Conservation (phyloP, 1,140 invertebrate species). For the Drosophila obscura region DNA sequence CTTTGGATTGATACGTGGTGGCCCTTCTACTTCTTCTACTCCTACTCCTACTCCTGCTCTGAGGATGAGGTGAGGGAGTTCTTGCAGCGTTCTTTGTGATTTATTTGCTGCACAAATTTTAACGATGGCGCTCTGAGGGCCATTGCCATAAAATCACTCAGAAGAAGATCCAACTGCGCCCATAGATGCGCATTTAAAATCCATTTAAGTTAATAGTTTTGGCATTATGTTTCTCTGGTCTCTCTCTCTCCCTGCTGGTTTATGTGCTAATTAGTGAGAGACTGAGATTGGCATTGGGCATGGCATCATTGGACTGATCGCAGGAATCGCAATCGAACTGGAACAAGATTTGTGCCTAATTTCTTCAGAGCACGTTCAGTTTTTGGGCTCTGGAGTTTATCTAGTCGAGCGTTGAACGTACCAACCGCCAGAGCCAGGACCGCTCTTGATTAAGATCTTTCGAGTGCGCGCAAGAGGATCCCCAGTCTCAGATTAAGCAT, state of each 20-base stretch:
- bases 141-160: conserved; percentile 41
- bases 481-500: conserved; percentile 68
- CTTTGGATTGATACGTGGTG: conserved; percentile 65
- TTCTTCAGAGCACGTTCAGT: conserved; percentile 72
- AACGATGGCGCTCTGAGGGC: conserved; percentile 68
- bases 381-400: conserved; percentile 43
- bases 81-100: conserved; percentile 52
- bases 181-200: conserved; percentile 70
- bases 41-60: too few species aligned
- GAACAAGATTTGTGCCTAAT: conserved; percentile 77
- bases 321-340: conserved; percentile 19
- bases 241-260: conserved; percentile 28
- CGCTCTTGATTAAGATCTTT: conserved; percentile 73
- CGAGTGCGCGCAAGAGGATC: conserved; percentile 52
- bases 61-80: conserved; percentile 19
- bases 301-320: conserved; percentile 17
- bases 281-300: conserved; percentile 33
- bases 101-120: conserved; percentile 70
- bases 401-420: conserved; percentile 51
- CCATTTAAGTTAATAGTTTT: conserved; percentile 73
- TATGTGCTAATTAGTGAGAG: conserved; percentile 73
- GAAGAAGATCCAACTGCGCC: conserved; percentile 21
- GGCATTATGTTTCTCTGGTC: conserved; percentile 53
- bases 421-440: conserved; percentile 29
- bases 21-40: not conserved